Evolutionary conservation across 1,140 invertebrate genomes (phyloP).

Genomic region (Eumeta japonica): DNA sequence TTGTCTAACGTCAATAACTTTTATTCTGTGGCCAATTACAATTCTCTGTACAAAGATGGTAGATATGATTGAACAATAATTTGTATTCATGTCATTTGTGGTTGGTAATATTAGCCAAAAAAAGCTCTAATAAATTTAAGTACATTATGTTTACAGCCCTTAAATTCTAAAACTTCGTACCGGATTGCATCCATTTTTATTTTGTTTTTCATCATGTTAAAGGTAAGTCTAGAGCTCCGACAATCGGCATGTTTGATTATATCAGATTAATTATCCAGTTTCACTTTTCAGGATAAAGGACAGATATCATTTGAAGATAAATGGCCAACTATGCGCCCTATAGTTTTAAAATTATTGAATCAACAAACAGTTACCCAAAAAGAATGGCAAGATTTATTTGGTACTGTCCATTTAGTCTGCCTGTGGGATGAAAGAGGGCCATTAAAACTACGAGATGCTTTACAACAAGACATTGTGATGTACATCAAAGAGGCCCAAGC

Average conservation of each 20-base stretch:
- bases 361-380: conserved; percentile 89
- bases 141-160: conserved; percentile 3
- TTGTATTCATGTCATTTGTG: no score
- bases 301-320: conserved; percentile 86
- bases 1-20: no score
- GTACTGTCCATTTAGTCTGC: conserved; percentile 90
- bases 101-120: conserved; percentile 14
- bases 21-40: no score
- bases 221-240: conserved; percentile 21
- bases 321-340: conserved; percentile 93
- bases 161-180: no score
- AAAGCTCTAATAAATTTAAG: conserved; percentile 2
- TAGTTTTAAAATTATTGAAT: conserved; percentile 87
- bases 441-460: conserved; percentile 76
- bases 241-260: neutral
- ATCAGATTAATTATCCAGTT: conserved; percentile 3
- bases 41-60: no score
- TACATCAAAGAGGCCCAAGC: conserved; percentile 93
- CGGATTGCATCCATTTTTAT: no score
- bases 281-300: conserved; percentile 59
- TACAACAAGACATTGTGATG: conserved; percentile 90
- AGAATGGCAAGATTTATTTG: conserved; percentile 98
- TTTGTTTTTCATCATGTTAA: no score
- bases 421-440: conserved; percentile 96
- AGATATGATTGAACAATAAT: no score